A percentile compares a stretch with the other conserved stretches of the same genome.
phyloP scores from a whole-genome alignment of 2,888 invertebrate genomes.

The Acleris emargana region DNA sequence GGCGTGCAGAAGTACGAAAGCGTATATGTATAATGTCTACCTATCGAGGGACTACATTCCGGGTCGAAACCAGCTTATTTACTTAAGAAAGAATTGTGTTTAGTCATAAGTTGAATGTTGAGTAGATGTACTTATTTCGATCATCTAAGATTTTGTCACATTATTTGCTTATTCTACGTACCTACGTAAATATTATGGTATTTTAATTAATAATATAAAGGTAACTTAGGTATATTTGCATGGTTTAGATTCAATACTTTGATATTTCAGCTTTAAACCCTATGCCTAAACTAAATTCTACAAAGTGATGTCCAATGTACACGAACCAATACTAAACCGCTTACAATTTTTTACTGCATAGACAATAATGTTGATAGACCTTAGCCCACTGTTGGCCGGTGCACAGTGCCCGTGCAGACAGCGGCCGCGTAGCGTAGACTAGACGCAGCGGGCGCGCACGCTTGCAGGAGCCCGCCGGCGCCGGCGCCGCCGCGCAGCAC shows the following conservation, averaged over 20 bases:
- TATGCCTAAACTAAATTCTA: background rate
- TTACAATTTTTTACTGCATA: constrained; percentile 32
- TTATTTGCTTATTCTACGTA: constrained; percentile 18
- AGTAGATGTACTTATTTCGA: constrained; percentile 20
- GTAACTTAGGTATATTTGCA: constrained; percentile 23
- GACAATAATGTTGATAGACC: constrained; percentile 34
- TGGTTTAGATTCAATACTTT: constrained; percentile 28
- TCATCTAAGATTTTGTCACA: constrained; percentile 28
- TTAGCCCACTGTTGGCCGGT: constrained; percentile 23
- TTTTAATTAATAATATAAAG: constrained; percentile 28
- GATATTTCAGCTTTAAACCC: constrained; percentile 27
- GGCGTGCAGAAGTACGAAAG: constrained; percentile 32
- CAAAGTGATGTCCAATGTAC: constrained; percentile 17
- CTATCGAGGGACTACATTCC: constrained; percentile 1
- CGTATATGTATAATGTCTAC: background rate
- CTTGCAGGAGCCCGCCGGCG: background rate
- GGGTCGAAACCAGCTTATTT: constrained; percentile 5
- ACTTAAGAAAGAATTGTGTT: constrained; percentile 24
- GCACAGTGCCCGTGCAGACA: constrained; percentile 25
- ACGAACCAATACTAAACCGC: constrained; percentile 16
- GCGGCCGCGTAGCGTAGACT: constrained; percentile 29
- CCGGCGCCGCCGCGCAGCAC: background rate
- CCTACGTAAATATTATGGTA: constrained; percentile 26
- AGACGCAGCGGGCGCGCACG: constrained; percentile 20
- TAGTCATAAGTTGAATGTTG: constrained; percentile 28